Evolutionary conservation across 2,888 invertebrate species (phyloP).

Genomic region (Coremacera marginata): DNA sequence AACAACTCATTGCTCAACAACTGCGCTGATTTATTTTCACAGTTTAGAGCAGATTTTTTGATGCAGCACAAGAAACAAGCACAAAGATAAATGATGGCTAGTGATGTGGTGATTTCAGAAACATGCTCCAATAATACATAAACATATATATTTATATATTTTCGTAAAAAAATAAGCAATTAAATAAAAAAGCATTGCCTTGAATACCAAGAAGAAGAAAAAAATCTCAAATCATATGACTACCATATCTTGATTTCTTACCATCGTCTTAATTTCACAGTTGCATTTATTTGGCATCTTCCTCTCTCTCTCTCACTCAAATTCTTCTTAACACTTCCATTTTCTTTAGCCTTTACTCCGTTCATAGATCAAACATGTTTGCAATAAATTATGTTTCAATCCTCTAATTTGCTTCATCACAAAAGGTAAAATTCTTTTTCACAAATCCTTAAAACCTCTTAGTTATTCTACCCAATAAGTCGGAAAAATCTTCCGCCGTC

Average conservation of each 20-base stretch:
- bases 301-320: neutral
- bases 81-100: constrained; percentile 62
- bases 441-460: constrained; percentile 44
- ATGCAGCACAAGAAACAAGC: constrained; percentile 58
- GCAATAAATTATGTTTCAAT: constrained; percentile 63
- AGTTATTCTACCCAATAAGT: constrained; percentile 10
- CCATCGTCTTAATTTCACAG: neutral
- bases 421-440: constrained; percentile 60
- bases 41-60: constrained; percentile 67
- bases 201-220: neutral
- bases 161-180: neutral
- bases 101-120: constrained; percentile 39
- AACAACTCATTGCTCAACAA: constrained; percentile 55
- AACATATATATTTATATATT: neutral
- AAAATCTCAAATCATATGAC: neutral
- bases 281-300: neutral
- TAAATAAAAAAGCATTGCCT: neutral
- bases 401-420: constrained; percentile 64
- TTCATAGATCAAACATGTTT: constrained; percentile 57
- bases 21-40: constrained; percentile 68
- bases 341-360: neutral
- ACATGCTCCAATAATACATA: neutral
- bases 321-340: neutral
- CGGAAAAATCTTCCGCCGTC: neutral
- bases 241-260: neutral